These are phyloP conservation scores for Falcunculus frontatus DNA, from an alignment of 2,113 vertebrate species.

Conservation along the genomic window DNA sequence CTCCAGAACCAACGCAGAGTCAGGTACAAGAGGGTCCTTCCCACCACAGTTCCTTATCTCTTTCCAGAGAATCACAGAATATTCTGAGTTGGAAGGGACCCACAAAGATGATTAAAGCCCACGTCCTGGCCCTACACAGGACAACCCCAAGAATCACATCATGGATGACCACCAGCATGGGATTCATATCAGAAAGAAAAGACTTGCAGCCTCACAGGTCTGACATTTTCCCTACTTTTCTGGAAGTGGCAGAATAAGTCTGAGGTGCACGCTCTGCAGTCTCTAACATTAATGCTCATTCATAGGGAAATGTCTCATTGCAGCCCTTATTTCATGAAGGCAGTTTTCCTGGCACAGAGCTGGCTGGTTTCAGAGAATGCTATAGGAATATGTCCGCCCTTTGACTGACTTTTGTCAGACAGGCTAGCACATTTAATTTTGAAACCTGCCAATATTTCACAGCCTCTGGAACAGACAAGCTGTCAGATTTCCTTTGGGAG, in stretches of 20 bases:
- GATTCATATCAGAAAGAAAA: background rate
- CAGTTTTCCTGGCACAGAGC: background rate
- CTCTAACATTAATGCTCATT: background rate
- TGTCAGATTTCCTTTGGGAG: conserved; percentile 12
- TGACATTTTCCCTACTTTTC: background rate
- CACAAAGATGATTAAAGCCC: background rate
- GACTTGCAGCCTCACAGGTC: background rate
- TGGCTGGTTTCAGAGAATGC: background rate
- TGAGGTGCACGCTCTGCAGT: background rate
- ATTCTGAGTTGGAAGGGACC: background rate
- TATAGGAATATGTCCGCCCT: background rate
- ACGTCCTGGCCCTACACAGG: background rate
- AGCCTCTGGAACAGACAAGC: background rate
- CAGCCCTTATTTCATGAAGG: background rate
- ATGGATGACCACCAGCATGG: background rate
- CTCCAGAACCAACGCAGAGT: background rate
- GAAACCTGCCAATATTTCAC: conserved; percentile 32
- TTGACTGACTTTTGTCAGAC: conserved; percentile 4
- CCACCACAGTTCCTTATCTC: accelerated
- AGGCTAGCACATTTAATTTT: background rate
- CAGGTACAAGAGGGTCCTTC: background rate
- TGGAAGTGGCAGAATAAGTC: background rate
- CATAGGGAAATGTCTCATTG: background rate
- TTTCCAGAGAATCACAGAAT: background rate
- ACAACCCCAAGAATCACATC: too few relatives aligned